Conservation (phyloP, 2,113 vertebrate genomes). For the Siniperca chuatsi region DNA sequence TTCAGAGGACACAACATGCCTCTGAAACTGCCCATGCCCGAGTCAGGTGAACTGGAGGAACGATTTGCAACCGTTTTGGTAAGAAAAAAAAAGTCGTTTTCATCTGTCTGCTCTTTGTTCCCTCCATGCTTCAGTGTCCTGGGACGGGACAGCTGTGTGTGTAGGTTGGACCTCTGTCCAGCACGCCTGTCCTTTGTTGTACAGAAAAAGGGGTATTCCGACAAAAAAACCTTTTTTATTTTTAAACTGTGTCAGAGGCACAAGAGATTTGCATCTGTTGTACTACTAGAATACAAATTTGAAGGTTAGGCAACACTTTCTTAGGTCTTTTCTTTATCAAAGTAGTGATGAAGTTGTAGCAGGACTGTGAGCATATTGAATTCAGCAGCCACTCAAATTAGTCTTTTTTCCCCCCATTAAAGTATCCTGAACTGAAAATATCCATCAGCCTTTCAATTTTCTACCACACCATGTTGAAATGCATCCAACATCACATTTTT, state of each 20-base stretch:
- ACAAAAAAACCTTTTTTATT: background rate
- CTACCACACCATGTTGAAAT: background rate
- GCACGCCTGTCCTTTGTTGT: conserved; percentile 49
- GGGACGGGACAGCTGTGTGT: conserved; percentile 74
- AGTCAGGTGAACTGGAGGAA: conserved; percentile 94
- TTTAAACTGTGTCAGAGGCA: background rate
- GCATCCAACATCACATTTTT: background rate
- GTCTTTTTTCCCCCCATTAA: background rate
- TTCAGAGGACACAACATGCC: conserved; percentile 91
- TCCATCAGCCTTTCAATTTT: background rate
- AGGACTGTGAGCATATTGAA: background rate
- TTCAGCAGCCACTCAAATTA: background rate
- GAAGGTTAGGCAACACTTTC: background rate
- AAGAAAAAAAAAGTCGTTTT: conserved; percentile 65
- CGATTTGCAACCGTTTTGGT: conserved; percentile 94
- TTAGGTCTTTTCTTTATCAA: background rate
- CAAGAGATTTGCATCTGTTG: conserved; percentile 9
- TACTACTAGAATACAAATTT: background rate
- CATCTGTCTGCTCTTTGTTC: conserved; percentile 60
- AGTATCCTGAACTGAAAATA: background rate
- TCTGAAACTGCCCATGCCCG: conserved; percentile 95
- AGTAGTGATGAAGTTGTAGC: background rate
- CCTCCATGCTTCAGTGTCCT: conserved; percentile 55
- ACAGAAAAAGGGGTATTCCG: no score
- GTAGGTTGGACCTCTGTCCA: conserved; percentile 60